A percentile compares a stretch with the other conserved stretches of the same genome.
Conservation (phyloP, 2,113 vertebrate species). For the Ictalurus punctatus region DNA sequence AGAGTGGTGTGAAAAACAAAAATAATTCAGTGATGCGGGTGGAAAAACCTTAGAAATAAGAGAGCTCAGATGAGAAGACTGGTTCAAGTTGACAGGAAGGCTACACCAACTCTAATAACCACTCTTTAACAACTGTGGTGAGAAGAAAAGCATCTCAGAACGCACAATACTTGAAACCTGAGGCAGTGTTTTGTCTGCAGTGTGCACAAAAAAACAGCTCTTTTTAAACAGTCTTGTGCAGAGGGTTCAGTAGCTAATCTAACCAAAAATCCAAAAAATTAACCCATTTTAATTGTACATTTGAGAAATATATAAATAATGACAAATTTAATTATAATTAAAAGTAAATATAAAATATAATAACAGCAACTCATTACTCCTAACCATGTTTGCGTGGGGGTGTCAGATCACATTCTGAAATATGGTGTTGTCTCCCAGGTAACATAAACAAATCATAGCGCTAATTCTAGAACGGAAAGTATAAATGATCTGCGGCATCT, state of each 20-base stretch:
- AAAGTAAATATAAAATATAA: background rate
- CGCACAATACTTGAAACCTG: background rate
- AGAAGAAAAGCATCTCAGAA: background rate
- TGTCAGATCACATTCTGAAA: background rate
- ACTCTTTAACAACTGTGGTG: background rate
- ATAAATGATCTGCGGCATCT: background rate
- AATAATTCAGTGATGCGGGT: background rate
- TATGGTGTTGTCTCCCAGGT: background rate
- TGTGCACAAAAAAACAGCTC: too few relatives aligned
- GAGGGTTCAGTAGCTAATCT: too few relatives aligned
- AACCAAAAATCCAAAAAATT: background rate
- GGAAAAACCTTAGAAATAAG: background rate
- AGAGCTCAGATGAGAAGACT: background rate
- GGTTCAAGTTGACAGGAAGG: background rate
- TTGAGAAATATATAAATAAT: background rate
- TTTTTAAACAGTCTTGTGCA: too few relatives aligned
- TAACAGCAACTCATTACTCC: background rate
- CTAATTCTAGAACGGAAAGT: background rate
- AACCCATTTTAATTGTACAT: background rate
- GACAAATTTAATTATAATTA: background rate
- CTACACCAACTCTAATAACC: background rate
- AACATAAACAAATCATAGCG: background rate
- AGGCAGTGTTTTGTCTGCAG: too few relatives aligned
- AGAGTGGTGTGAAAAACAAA: background rate
- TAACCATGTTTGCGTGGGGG: background rate